A percentile compares a stretch with the other conserved stretches of the same genome.
These are phyloP conservation scores for Anorthoa munda DNA, from an alignment of 2,888 invertebrate species.

Conservation along the genomic window DNA sequence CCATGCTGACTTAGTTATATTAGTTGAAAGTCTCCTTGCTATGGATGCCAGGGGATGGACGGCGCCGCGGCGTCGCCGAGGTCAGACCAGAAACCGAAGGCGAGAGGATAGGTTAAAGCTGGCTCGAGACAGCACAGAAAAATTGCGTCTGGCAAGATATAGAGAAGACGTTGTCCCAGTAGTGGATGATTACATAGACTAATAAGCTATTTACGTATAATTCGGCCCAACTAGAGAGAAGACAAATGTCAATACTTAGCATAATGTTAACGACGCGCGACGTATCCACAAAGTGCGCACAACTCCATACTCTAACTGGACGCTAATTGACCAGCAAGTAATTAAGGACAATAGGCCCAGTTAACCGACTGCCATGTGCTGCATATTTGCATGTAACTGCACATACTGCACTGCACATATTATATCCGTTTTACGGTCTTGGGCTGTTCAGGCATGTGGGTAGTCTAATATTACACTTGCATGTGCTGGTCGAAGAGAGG, in stretches of 20 bases:
- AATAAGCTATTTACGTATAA: not conserved
- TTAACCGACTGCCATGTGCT: slow-evolving; percentile 40
- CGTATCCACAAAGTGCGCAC: slow-evolving; percentile 8
- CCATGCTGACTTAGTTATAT: not conserved
- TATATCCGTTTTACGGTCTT: slow-evolving; percentile 40
- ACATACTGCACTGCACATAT: slow-evolving; percentile 37
- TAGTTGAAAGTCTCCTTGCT: too few species aligned
- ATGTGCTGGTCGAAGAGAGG: slow-evolving; percentile 18
- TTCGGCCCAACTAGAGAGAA: not conserved
- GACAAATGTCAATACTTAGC: slow-evolving; percentile 2
- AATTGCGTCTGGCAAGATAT: too few species aligned
- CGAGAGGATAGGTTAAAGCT: too few species aligned
- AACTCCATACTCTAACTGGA: slow-evolving; percentile 35
- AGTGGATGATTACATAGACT: too few species aligned
- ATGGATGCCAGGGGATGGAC: too few species aligned
- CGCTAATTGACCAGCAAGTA: slow-evolving; percentile 56
- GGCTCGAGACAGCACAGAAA: too few species aligned
- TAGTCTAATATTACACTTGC: slow-evolving; percentile 38
- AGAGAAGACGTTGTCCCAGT: too few species aligned
- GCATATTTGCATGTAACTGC: slow-evolving; percentile 61
- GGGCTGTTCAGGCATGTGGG: slow-evolving; percentile 18
- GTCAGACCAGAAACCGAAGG: too few species aligned
- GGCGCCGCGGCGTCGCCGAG: too few species aligned
- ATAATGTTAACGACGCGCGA: slow-evolving; percentile 5
- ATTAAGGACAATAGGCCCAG: slow-evolving; percentile 63